Evolutionary conservation across 2,888 invertebrate genomes (phyloP).

Genomic region (Chaetoderma sp.): DNA sequence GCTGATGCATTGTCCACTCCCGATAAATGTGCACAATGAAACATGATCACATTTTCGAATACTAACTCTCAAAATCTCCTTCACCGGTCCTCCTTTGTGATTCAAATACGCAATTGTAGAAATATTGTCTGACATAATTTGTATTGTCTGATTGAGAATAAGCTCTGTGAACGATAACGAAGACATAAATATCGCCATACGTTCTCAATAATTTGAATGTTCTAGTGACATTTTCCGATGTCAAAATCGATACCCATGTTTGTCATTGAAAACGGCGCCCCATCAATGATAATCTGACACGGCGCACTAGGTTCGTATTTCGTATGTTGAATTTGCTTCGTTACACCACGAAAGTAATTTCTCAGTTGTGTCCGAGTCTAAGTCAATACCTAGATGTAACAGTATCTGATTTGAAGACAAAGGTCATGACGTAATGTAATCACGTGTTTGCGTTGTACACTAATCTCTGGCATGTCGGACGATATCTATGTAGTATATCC

Average conservation of each 20-base stretch:
- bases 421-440: too few relatives aligned
- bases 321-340: neutral
- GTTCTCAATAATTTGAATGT: neutral
- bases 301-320: neutral
- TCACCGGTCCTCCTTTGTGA: conserved; percentile 27
- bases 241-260: neutral
- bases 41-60: conserved; percentile 17
- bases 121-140: conserved; percentile 21
- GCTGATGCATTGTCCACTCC: conserved; percentile 17
- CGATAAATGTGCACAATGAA: conserved; percentile 20
- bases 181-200: neutral
- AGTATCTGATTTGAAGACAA: too few relatives aligned
- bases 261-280: neutral
- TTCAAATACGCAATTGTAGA: conserved; percentile 22
- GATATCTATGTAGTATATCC: too few relatives aligned
- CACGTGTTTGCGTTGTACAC: too few relatives aligned
- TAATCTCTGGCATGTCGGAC: too few relatives aligned
- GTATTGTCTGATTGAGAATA: neutral
- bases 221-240: neutral
- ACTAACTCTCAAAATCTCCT: conserved; percentile 17
- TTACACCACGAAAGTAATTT: neutral
- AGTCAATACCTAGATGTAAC: too few relatives aligned
- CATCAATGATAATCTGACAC: neutral
- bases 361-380: neutral
- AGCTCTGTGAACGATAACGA: neutral